Base-by-base conservation (phyloP, 2,888 invertebrate genomes). In the Tanytarsus gracilentus region DNA sequence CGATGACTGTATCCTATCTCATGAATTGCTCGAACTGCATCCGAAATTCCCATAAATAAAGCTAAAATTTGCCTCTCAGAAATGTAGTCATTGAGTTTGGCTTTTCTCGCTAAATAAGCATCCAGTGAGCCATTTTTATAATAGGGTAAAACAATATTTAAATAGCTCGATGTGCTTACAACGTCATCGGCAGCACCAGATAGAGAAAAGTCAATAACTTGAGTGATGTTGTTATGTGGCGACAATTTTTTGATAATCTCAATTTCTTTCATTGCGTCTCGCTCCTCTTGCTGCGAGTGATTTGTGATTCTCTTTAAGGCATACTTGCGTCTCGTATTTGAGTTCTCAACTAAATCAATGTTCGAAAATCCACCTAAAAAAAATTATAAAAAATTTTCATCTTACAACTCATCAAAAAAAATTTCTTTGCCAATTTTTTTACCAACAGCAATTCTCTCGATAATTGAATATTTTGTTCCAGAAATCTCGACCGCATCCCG, bases 261-360 rank as follows among this genome's bases (percentile, higher is more conserved):
- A 49, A 88, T 82, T 75, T 91, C 91, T 63, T 79, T 78, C 67
- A 83, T 69, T 0, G 87, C 88, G 63, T 77, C 70, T 68, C 79
- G 79, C 69, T 88, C 86, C 70, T 91, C 90, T 64, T 85, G 85
- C 62, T 80, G 76, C 63, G 85, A 82, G 71, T 90, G 89, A 67
- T 88, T 89, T n/a, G 80, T 78, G 62, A 90, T 86, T 66, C 86
- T 79, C 74, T 91, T 91, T 48, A 90, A 73, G 5, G 89, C 91
- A 74, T 80, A 88, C 64, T 78, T 75, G 64, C 81, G 82, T 65
- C 79, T 81, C 4, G 81, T 84, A 29, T 77, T 65, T 1, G 75
- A 69, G 68, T 87, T 85, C 71, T 88, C 86, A 1, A 85, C 83
- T 64, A 91, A 75, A 67, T 85, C 84, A 55, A 91, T 86, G 51